A percentile compares a stretch with the other conserved stretches of the same genome.
Conservation (phyloP, 2,888 invertebrate species). For the Diaprepes abbreviatus region DNA sequence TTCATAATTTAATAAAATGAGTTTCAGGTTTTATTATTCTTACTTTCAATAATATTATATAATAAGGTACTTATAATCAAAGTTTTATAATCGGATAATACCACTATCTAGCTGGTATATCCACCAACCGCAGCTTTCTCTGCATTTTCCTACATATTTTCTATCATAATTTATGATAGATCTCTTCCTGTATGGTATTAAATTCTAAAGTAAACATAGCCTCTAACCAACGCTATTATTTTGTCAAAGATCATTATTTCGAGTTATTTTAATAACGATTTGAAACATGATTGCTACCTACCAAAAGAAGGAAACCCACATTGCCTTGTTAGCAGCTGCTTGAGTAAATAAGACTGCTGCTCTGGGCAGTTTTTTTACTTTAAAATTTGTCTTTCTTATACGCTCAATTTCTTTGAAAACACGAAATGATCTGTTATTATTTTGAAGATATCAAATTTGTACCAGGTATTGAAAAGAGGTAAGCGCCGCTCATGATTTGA, state of each 20-base stretch:
- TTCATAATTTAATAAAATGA: not conserved
- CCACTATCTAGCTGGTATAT: not conserved
- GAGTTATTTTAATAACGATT: constrained; percentile 19
- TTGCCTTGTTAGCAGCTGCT: constrained; percentile 19
- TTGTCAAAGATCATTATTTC: constrained; percentile 15
- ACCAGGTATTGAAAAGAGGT: too few species aligned
- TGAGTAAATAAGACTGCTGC: constrained; percentile 1
- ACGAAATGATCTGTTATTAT: too few species aligned
- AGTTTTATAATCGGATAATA: not conserved
- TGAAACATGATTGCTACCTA: constrained; percentile 15
- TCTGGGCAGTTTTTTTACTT: constrained; percentile 14
- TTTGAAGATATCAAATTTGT: too few species aligned
- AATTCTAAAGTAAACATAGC: constrained; percentile 15
- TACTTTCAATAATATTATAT: not conserved
- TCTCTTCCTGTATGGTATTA: constrained; percentile 5
- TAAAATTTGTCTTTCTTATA: constrained; percentile 16
- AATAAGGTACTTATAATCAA: not conserved
- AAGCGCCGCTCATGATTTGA: too few species aligned
- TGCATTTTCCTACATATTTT: not conserved
- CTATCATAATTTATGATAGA: not conserved
- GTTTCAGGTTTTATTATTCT: not conserved
- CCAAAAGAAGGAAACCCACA: constrained; percentile 8
- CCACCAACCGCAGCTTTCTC: not conserved
- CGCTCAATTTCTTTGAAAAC: too few species aligned
- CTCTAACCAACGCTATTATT: constrained; percentile 11